Percentiles rank a stretch among this genome's conserved stretches.
Evolutionary conservation across 2,888 invertebrate species (phyloP).

Genomic region (Thereva unica): DNA sequence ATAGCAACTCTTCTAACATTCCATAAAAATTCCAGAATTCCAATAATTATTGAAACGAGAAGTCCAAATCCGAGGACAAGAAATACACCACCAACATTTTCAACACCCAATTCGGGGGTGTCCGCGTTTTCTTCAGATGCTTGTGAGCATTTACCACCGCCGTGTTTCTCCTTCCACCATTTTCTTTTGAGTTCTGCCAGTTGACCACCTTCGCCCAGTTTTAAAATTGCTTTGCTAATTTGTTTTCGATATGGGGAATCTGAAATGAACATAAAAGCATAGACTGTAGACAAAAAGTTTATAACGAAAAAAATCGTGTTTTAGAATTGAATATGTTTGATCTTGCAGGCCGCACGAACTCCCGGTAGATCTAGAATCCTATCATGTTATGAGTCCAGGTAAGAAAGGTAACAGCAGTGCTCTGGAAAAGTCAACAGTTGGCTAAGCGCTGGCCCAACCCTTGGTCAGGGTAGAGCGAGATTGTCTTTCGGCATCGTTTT

Average conservation of each 20-base stretch:
- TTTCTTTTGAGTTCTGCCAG: conserved; percentile 80
- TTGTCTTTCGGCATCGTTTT: too few relatives aligned
- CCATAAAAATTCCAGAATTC: conserved; percentile 82
- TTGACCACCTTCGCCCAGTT: conserved; percentile 86
- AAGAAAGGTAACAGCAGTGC: too few relatives aligned
- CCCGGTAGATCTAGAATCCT: too few relatives aligned
- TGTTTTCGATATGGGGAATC: conserved; percentile 78
- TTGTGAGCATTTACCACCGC: conserved; percentile 51
- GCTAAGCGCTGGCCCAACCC: too few relatives aligned
- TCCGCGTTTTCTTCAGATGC: conserved; percentile 47
- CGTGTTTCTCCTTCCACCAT: conserved; percentile 86
- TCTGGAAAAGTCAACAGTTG: too few relatives aligned
- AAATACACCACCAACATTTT: conserved; percentile 90
- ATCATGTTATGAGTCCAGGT: too few relatives aligned
- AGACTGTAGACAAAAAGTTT: too few relatives aligned
- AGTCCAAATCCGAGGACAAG: conserved; percentile 80
- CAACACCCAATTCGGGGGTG: conserved; percentile 54
- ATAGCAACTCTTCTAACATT: conserved; percentile 78
- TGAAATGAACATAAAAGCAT: conserved; percentile 48
- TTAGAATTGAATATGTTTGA: too few relatives aligned
- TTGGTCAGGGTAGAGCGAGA: too few relatives aligned
- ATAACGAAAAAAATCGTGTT: too few relatives aligned
- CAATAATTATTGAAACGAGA: conserved; percentile 70
- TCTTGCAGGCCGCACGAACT: too few relatives aligned
- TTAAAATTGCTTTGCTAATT: conserved; percentile 85